Evolutionary conservation across 2,113 vertebrate species (phyloP), one percentile per base, ranked within the genome.

Genomic region (Carassius gibelio): DNA sequence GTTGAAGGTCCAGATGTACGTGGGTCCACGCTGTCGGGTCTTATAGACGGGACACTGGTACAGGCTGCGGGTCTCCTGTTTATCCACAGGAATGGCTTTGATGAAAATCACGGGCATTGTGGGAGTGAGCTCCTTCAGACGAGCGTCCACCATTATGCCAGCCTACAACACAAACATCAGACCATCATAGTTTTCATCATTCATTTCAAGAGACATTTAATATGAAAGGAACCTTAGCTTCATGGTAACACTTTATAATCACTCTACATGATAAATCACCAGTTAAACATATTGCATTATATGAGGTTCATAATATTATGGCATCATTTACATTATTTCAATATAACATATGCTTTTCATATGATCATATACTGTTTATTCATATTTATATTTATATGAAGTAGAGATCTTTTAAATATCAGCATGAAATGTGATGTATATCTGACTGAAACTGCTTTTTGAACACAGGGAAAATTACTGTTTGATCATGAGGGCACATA

Each of bases 1-100:
- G 91, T 96, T 96, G 59, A 99, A 99, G 23, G 97, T 98, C 97
- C 97, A 99, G 8, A 99, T 94, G 0, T 97, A 98, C 0, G 97
- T 99, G 0, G 96, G 95, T 0, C 98, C 98, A 30, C 98, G 94
- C 88, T 97, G 96, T 26, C 94, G 93, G 5, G 97, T 99, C 90
- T 95, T 99, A 90, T 99, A 99, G 15, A 99, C 89, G 0, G 98
- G 98, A 87, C 98, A 99, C 0, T 92, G 93, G 69, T 99, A 99
- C 74, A 94, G 0, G 0, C 90, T 94, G 3, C 91, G 90, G 42
- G 2, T 82, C 0, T 99, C 97, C 87, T 96, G 96, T 68, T 97
- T 99, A 82, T 97, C 96, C 5, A 92, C 93, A 0, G 95, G 96
- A 57, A 98, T 57, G 79, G 97, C 98, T 84, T 64, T 97, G 93